These are phyloP conservation scores for Chymomyza fuscimana DNA, from an alignment of 2,888 invertebrate genomes.

Conservation along the genomic window DNA sequence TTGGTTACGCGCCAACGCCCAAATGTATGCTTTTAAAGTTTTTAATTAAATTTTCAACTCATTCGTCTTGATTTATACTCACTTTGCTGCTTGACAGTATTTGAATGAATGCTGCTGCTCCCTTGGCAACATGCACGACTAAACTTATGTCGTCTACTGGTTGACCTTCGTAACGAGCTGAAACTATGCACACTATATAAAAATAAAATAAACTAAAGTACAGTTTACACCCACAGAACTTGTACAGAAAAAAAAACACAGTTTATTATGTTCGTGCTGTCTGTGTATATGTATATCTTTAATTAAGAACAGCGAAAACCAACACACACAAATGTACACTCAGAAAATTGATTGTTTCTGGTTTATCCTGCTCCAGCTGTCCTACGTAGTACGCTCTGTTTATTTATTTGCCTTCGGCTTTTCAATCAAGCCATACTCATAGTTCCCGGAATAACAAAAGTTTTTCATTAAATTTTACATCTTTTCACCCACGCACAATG, in stretches of 20 bases:
- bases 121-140: not conserved
- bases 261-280: too few relatives aligned
- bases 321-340: not conserved
- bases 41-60: conserved; percentile 30
- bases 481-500: not conserved
- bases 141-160: not conserved
- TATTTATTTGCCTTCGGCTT: conserved; percentile 57
- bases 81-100: not conserved
- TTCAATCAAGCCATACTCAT: conserved; percentile 60
- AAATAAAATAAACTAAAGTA: not conserved
- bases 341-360: conserved; percentile 13
- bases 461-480: conserved; percentile 51
- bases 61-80: not conserved
- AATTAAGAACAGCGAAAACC: not conserved
- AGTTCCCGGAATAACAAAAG: not conserved
- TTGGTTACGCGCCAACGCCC: conserved; percentile 3
- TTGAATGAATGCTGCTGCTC: not conserved
- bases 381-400: not conserved
- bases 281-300: not conserved
- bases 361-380: not conserved
- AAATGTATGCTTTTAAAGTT: conserved; percentile 18
- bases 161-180: not conserved
- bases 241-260: not conserved
- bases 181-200: not conserved
- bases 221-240: not conserved